These are phyloP conservation scores for Thera obeliscata DNA, from an alignment of 2,888 invertebrate genomes.

Conservation along the genomic window DNA sequence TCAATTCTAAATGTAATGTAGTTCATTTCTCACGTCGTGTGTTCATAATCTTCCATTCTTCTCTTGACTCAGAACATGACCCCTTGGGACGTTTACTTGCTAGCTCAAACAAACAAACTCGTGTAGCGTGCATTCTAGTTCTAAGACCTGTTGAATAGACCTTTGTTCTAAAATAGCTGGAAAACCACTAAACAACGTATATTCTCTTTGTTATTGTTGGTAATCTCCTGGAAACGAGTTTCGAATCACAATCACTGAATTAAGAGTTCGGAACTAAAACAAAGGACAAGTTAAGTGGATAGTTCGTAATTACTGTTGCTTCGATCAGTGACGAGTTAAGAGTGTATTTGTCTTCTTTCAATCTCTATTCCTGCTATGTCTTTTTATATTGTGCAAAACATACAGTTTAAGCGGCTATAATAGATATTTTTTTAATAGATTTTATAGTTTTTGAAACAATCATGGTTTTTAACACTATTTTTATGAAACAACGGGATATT, in stretches of 20 bases:
- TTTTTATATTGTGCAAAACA: not conserved
- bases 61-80: slow-evolving; percentile 1
- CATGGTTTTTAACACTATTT: too few relatives aligned
- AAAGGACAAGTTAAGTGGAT: slow-evolving; percentile 16
- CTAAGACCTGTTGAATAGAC: slow-evolving; percentile 52
- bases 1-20: too few relatives aligned
- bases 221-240: slow-evolving; percentile 32
- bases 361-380: not conserved
- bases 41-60: not conserved
- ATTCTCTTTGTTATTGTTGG: slow-evolving; percentile 37
- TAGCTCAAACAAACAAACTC: slow-evolving; percentile 39
- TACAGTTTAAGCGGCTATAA: too few relatives aligned
- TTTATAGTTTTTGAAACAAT: too few relatives aligned
- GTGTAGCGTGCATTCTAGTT: slow-evolving; percentile 38
- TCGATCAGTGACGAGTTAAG: not conserved
- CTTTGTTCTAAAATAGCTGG: slow-evolving; percentile 43
- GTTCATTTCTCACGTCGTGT: not conserved
- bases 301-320: slow-evolving; percentile 21
- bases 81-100: slow-evolving; percentile 39
- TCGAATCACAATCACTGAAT: slow-evolving; percentile 30
- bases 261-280: slow-evolving; percentile 24
- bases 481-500: too few relatives aligned
- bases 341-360: too few relatives aligned
- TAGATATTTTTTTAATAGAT: too few relatives aligned
- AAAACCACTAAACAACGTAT: slow-evolving; percentile 35